Base-by-base conservation (phyloP, 1,140 invertebrate species). In the Drosophila willistoni region DNA sequence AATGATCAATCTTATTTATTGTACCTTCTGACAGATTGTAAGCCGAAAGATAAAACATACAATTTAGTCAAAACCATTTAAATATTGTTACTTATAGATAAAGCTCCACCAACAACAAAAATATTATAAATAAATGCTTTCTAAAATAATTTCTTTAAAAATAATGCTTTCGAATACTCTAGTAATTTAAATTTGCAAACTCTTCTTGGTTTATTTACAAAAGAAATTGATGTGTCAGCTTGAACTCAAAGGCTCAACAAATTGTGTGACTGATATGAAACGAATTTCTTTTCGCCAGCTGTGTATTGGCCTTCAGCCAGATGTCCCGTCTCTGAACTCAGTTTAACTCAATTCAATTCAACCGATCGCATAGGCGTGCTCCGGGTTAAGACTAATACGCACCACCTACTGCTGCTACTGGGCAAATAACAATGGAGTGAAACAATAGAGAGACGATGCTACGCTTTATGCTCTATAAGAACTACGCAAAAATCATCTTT, bases 331-430 rank as follows among this genome's bases (percentile, higher is more conserved):
- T 22, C 42, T 66, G 10, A 12, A 7, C 19, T 39, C 59, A 54
- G 41, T 7, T 22, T 19, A 51, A 22, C 10, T 51, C 17, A 69
- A 66, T 66, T 47, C 64, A 67, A 72, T 79, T 73, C 77, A 83
- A 75, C 59, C 29, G 36, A 39, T 72, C n/a, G 55, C 42, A 79
- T 5, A 57, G 77, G 77, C 81, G 82, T 41, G 81, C 61, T 70
- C 67, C 60, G 13, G 25, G 65, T 34, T 3, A 29, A 60, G 73
- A 59, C 60, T 76, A 77, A 77, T 77, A 56, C 73, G 66, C 73
- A 59, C 56, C 73, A 76, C 73, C 73, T 76, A 76, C 73, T 60
- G 73, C 73, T 60, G 73, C 73, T 77, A 71, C 73, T 51, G 73
- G 66, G 64, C 47, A 44, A 44, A 76, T 54, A 76, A 76, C 44